These are phyloP conservation scores for Etheostoma spectabile DNA, from an alignment of 2,113 vertebrate species.

Conservation along the genomic window DNA sequence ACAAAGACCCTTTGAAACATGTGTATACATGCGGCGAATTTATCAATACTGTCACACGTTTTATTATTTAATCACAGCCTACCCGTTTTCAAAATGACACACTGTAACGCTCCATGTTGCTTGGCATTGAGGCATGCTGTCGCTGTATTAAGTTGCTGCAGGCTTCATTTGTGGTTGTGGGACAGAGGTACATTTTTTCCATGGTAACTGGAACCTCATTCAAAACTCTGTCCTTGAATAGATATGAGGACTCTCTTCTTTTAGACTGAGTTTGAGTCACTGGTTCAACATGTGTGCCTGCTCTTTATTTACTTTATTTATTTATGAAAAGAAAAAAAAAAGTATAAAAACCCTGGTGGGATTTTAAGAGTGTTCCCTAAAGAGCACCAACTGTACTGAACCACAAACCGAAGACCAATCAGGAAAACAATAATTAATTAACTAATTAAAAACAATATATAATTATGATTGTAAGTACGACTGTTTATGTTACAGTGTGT, in stretches of 20 bases:
- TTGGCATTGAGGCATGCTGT: conserved; percentile 14
- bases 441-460: neutral
- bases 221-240: conserved; percentile 75
- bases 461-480: neutral
- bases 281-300: conserved; percentile 18
- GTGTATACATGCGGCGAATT: neutral
- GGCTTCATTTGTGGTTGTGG: conserved; percentile 67
- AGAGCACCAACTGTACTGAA: neutral
- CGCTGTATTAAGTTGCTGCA: conserved; percentile 56
- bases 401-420: neutral
- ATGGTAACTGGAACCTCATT: conserved; percentile 79
- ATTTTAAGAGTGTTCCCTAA: neutral
- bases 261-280: conserved; percentile 70
- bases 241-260: conserved; percentile 66
- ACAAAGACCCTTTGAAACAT: neutral
- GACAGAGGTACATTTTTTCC: conserved; percentile 76
- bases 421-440: neutral
- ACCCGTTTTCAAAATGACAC: conserved; percentile 2
- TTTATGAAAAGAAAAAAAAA: conserved; percentile 7
- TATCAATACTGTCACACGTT: neutral
- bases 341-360: neutral
- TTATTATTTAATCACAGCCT: conserved; percentile 2
- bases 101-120: neutral
- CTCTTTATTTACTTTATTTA: conserved; percentile 48
- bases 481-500: neutral